Evolutionary conservation across 2,113 vertebrate species (phyloP).

Genomic region (Chlamydotis undulata): DNA sequence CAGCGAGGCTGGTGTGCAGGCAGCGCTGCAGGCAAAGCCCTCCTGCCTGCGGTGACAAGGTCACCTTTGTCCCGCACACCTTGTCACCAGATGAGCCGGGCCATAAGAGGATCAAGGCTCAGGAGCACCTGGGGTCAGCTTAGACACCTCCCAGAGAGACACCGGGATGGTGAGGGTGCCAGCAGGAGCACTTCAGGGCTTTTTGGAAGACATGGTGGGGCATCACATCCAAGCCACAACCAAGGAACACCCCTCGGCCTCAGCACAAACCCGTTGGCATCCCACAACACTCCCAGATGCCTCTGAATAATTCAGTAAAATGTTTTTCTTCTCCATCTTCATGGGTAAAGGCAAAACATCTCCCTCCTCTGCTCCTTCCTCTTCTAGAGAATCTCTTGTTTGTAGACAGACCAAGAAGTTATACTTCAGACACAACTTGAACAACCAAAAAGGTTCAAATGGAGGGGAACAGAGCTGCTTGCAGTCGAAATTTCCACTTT

Average conservation of each 20-base stretch:
- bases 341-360: not conserved
- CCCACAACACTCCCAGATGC: not conserved
- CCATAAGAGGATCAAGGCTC: constrained; percentile 39
- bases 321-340: not conserved
- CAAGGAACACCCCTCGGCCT: not conserved
- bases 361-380: not conserved
- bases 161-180: fast-evolving
- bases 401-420: not conserved
- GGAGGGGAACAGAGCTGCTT: fast-evolving
- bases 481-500: not conserved
- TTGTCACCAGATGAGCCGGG: not conserved
- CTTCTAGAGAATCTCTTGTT: not conserved
- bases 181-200: fast-evolving
- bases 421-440: fast-evolving
- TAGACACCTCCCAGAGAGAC: fast-evolving
- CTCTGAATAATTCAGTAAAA: not conserved
- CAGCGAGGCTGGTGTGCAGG: not conserved
- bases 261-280: not conserved
- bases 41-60: not conserved
- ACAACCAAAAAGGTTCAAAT: not conserved
- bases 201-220: fast-evolving
- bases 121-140: not conserved
- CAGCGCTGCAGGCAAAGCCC: not conserved
- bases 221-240: not conserved
- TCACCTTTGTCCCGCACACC: not conserved